phyloP scores from a whole-genome alignment of 2,888 invertebrate species.

The Perdita meconis region DNA sequence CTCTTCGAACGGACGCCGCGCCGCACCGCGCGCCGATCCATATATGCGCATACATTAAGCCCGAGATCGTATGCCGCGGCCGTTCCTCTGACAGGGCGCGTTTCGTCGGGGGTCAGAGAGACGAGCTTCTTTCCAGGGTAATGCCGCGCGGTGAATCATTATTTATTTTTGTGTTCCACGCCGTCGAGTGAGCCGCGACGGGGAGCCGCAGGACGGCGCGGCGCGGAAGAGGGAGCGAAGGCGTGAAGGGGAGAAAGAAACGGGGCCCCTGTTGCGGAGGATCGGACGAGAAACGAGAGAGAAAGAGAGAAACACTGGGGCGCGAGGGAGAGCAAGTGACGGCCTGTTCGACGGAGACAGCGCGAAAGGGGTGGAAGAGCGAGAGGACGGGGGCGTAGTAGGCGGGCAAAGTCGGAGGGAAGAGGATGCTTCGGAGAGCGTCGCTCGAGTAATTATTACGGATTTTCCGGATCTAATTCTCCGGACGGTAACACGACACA shows the following conservation, averaged over 20 bases:
- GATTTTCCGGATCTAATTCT: constrained; percentile 84
- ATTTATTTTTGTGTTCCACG: constrained; percentile 79
- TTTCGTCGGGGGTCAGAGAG: constrained; percentile 35
- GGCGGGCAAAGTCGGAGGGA: constrained; percentile 59
- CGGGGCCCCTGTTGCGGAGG: constrained; percentile 13
- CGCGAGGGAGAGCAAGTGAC: neutral
- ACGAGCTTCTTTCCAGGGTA: constrained; percentile 59
- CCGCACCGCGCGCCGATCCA: constrained; percentile 29
- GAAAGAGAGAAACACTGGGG: constrained; percentile 21
- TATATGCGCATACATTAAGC: constrained; percentile 55
- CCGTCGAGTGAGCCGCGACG: constrained; percentile 61
- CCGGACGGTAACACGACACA: constrained; percentile 83
- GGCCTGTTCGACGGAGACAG: constrained; percentile 48
- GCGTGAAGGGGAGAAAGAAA: constrained; percentile 25
- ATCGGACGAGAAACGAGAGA: constrained; percentile 19
- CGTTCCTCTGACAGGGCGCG: constrained; percentile 51
- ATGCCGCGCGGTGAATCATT: constrained; percentile 72
- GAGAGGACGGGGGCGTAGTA: constrained; percentile 10
- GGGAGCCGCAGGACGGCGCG: constrained; percentile 33
- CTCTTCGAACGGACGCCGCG: constrained; percentile 8
- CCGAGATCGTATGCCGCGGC: constrained; percentile 51
- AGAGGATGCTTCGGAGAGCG: constrained; percentile 78
- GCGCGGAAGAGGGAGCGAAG: constrained; percentile 46
- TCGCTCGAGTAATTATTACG: constrained; percentile 83
- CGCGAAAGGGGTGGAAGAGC: constrained; percentile 18